These are phyloP conservation scores for Heptranchias perlo DNA, from an alignment of 2,113 vertebrate genomes.

Conservation along the genomic window DNA sequence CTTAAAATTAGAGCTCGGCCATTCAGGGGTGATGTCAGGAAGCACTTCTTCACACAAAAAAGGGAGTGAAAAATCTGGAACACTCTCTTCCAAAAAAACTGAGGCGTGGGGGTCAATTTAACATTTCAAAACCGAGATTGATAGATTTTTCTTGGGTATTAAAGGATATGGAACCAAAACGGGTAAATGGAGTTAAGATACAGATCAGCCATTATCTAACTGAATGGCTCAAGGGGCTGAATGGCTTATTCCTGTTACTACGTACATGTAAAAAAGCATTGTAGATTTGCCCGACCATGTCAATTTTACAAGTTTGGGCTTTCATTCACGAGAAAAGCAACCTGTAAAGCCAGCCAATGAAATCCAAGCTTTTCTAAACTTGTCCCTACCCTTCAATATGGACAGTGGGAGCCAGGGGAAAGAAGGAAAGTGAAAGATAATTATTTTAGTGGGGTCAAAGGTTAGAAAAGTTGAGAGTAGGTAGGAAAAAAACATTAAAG, in stretches of 20 bases:
- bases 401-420: not conserved
- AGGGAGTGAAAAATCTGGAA: not conserved
- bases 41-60: not conserved
- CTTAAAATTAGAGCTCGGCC: not conserved
- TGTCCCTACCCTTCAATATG: not conserved
- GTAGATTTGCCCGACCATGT: not conserved
- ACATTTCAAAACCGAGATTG: not conserved
- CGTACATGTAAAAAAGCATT: not conserved
- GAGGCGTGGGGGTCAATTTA: not conserved
- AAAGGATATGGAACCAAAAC: not conserved
- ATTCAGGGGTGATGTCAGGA: not conserved
- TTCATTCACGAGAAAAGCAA: not conserved
- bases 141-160: not conserved
- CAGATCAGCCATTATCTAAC: not conserved
- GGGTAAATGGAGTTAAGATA: not conserved
- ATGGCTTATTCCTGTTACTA: not conserved
- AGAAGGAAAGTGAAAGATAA: not conserved
- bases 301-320: not conserved
- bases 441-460: not conserved
- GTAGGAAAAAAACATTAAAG: not conserved
- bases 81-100: not conserved
- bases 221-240: not conserved
- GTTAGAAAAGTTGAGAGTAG: not conserved
- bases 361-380: not conserved
- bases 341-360: not conserved